Evolutionary conservation across 2,113 vertebrate genomes (phyloP).

Genomic region (Dendropsophus ebraccatus): DNA sequence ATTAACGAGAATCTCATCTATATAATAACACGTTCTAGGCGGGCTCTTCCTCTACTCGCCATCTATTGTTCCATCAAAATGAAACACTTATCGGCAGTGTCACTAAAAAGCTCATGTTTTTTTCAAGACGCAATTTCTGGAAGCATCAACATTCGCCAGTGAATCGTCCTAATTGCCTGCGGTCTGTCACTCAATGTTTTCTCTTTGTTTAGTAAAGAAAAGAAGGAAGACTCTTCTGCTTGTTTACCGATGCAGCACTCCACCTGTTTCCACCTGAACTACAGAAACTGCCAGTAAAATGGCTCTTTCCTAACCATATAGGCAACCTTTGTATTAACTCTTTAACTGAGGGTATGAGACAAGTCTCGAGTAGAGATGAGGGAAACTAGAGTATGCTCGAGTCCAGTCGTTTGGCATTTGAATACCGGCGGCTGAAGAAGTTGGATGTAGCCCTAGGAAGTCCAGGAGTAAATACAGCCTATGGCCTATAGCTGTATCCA

Average conservation of each 20-base stretch:
- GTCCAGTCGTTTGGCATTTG: too few species aligned
- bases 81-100: not conserved
- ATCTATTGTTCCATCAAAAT: slow-evolving; percentile 1
- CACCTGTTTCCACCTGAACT: slow-evolving; percentile 42
- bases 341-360: not conserved
- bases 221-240: not conserved
- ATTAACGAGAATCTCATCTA: slow-evolving; percentile 1
- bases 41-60: not conserved
- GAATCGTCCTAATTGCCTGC: slow-evolving; percentile 5
- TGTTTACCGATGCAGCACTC: not conserved
- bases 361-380: too few species aligned
- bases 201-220: slow-evolving; percentile 11
- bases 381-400: too few species aligned
- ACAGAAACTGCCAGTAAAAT: not conserved
- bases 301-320: not conserved
- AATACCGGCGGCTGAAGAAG: too few species aligned
- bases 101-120: slow-evolving; percentile 16
- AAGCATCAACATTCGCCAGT: not conserved
- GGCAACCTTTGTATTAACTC: not conserved
- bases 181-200: slow-evolving; percentile 15
- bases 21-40: not conserved
- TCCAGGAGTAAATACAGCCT: too few species aligned
- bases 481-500: too few species aligned
- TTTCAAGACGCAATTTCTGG: not conserved
- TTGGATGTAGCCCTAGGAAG: too few species aligned